phyloP scores from a whole-genome alignment of 2,888 invertebrate species.

The Hirtodrosophila alboralis region DNA sequence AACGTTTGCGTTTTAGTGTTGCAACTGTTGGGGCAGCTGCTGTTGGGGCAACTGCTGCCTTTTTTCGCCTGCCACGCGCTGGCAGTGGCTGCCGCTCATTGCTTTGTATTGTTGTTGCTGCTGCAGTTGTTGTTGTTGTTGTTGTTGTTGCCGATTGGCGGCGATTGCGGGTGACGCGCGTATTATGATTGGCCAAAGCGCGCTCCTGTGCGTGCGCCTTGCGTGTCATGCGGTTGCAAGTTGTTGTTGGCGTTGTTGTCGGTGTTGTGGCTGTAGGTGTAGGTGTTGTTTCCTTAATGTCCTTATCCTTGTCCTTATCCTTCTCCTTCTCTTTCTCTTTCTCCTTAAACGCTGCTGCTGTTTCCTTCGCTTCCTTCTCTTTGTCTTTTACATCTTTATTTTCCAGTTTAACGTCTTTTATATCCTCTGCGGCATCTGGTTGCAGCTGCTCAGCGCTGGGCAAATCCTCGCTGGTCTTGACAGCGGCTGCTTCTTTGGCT shows the following conservation, averaged over 20 bases:
- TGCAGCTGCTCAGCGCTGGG: conserved; percentile 31
- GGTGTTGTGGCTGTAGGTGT: conserved; percentile 34
- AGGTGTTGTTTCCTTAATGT: conserved; percentile 30
- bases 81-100: conserved; percentile 56
- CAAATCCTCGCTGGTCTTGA: conserved; percentile 45
- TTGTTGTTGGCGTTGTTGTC: conserved; percentile 26
- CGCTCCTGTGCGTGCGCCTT: conserved; percentile 80
- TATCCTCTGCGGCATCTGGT: conserved; percentile 20
- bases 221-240: conserved; percentile 80
- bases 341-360: no score
- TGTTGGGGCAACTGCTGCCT: conserved; percentile 28
- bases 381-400: conserved; percentile 46
- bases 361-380: conserved; percentile 4
- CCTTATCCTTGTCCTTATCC: conserved; percentile 19
- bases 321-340: conserved; percentile 28
- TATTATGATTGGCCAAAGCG: conserved; percentile 58
- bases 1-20: conserved; percentile 75
- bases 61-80: conserved; percentile 61
- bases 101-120: no score
- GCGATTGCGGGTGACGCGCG: conserved; percentile 81
- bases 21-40: conserved; percentile 63
- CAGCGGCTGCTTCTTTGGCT: conserved; percentile 55
- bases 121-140: no score
- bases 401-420: no score
- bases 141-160: conserved; percentile 58